Base-by-base conservation (phyloP, 2,797 vertebrate genomes). In the Crypturellus tataupa region DNA sequence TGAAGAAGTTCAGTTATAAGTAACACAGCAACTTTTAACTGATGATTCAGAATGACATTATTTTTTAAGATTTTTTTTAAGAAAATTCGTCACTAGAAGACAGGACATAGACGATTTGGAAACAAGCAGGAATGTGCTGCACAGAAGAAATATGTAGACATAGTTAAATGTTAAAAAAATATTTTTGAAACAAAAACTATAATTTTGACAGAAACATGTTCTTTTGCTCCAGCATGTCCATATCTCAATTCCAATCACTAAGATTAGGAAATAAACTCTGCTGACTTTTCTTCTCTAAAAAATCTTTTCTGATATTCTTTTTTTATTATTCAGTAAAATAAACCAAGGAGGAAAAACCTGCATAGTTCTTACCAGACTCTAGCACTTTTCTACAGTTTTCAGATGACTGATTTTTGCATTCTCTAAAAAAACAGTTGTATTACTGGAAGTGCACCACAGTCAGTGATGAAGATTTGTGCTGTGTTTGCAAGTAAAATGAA, bases 101-200 rank as follows among this genome's bases (percentile, higher is more conserved):
- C 17, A 69, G 19, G 31, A 27, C 33, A 42, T 10, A 63, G 42
- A 12, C 29, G 58, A 14, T 59, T 75, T 29, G 63, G 8, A 31
- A 59, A 21, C 16, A 69, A 33, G n/a, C 2, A 70, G 89, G 64
- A 62, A 76, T 17, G 4, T 55, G 87, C 35, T 49, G 44, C 37
- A 24, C 2, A 86, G 25, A 11, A 64, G 37, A 55, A 27, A 15
- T 9, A 53, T 80, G 29, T 31, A 79, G 31, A 55, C 4, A 40
- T 11, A 42, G 12, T 12, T 39, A 77, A 5, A 51, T 39, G 23
- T 77, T 35, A 58, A 7, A 64, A 47, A 49, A 49, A 49, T 49
- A 78, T 12, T 96, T 96, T 79, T 93, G 65, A 83, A 92, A 47
- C 2, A 17, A 89, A 39, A 87, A 16, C 20, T 25, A 27, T 63